Evolutionary conservation across 1,140 invertebrate genomes (phyloP), one percentile per base, ranked within the genome.

Genomic region (Matsumurasca onukii): DNA sequence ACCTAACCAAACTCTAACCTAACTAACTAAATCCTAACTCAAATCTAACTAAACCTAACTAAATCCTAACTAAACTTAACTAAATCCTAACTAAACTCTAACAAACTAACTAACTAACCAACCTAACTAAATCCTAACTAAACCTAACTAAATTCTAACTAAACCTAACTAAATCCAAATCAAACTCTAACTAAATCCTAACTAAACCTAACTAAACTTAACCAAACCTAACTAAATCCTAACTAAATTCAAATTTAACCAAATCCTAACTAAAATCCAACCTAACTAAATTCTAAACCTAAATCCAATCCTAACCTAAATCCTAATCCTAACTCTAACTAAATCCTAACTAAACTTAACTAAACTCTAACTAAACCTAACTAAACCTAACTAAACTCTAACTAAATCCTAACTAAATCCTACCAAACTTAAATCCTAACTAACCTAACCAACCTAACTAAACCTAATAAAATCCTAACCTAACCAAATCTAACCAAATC

Each of bases 71-170:
- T 39, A 70, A 72, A 70, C 67, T 57, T 48, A 72, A 65, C 71
- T 52, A 25, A 67, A 72, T 64, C 71, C 70, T 73, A 72, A 66
- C 71, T 69, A 72, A 73, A 63, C 71, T 49, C 63, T 57, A 69
- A 70, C 57, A 63, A 72, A 63, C 73, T 52, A 70, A 72, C 75
- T 73, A 73, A 39, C 34, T 39, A 74, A 45, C 72, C 62, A 76
- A 74, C 74, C 69, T 67, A 74, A 76, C 76, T 68, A 68, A 77
- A 75, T 17, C 73, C 68, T 71, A 74, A 74, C 75, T 72, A 73
- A 76, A 74, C 74, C 69, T 67, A 74, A 76, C 76, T 68, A 68
- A 77, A 74, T 9, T 72, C 70, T 73, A 75, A 74, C 76, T 75
- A 69, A 75, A 76, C 68, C 72, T 71, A 76, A 72, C 74, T 71